Base-by-base conservation (phyloP, 2,888 invertebrate species). In the Heliconius aoede region DNA sequence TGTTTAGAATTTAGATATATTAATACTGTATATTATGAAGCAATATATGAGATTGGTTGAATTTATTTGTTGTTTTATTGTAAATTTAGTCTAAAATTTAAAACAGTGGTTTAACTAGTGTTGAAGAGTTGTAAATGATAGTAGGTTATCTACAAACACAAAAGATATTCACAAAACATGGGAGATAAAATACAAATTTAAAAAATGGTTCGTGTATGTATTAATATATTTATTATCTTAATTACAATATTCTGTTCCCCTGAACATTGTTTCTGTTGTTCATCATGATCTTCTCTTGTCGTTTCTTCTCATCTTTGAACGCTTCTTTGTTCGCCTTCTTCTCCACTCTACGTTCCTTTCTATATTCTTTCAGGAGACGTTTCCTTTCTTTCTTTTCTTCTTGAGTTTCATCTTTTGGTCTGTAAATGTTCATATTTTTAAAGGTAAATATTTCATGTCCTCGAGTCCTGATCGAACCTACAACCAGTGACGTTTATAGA, bases 241-340 rank as follows among this genome's bases (percentile, higher is more conserved):
- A 69, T 79, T 87, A 96, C 80, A 96, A 87, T 89, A 97, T 96
- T 87, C 93, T 95, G 85, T 96, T 96, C 73, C 97, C 97, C 86
- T 97, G 97, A 79, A 97, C 91, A 87, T 97, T 97, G 85, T 95
- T 95, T 86, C 93, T 96, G 84, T 97, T 97, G 88, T 98, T 98
- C 80, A 97, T 89, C 84, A 96, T 91, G 69, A 97, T 96, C 88
- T 97, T 97, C 85, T 96, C 96, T 86, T 97, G 97, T 5, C 96
- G 93, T 84, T 97, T 97, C 91, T 97, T 97, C 85, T 98, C 98
- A 83, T 98, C 97, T 86, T 97, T 98, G 87, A 98, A 98, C 0
- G 97, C 98, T 55, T 96, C 94, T 18, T 95, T 95, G 86, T 98
- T 98, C 0, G 96, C 96, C 87, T 98, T 98, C 90, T 96, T 96